These are phyloP conservation scores for Fissipunctia ypsillon DNA, from an alignment of 2,888 invertebrate species.

Conservation along the genomic window DNA sequence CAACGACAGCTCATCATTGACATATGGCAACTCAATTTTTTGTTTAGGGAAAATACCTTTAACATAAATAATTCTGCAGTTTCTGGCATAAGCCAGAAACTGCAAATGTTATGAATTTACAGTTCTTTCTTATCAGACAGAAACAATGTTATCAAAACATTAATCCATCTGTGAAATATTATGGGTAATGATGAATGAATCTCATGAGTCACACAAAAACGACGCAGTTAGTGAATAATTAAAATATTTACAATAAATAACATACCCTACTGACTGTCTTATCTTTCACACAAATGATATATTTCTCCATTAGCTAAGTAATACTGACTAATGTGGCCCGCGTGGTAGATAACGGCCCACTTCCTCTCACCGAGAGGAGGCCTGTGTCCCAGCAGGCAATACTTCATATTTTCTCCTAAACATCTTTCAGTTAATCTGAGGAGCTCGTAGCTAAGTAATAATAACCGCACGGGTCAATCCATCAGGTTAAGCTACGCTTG, in stretches of 20 bases:
- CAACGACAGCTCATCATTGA: neutral
- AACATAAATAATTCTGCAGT: neutral
- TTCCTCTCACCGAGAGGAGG: too few species aligned
- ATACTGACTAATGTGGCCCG: too few species aligned
- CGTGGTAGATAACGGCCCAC: too few species aligned
- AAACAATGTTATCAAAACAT: slow-evolving; percentile 52
- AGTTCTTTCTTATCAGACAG: slow-evolving; percentile 26
- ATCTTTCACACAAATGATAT: neutral
- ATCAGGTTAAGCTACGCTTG: too few species aligned
- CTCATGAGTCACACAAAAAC: slow-evolving; percentile 31
- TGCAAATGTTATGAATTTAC: slow-evolving; percentile 12
- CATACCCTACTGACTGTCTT: too few species aligned
- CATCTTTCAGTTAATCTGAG: too few species aligned
- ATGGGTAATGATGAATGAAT: slow-evolving; percentile 38
- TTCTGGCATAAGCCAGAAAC: neutral
- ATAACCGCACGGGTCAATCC: too few species aligned
- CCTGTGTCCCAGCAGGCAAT: too few species aligned
- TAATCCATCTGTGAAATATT: slow-evolving; percentile 34
- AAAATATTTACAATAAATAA: neutral
- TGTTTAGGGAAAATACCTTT: neutral
- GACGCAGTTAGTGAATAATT: neutral
- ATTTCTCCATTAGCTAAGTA: neutral
- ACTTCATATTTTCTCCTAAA: too few species aligned
- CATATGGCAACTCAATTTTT: neutral
- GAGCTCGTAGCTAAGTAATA: too few species aligned